Evolutionary conservation across 2,888 invertebrate species (phyloP).

Genomic region (Luperina testacea): DNA sequence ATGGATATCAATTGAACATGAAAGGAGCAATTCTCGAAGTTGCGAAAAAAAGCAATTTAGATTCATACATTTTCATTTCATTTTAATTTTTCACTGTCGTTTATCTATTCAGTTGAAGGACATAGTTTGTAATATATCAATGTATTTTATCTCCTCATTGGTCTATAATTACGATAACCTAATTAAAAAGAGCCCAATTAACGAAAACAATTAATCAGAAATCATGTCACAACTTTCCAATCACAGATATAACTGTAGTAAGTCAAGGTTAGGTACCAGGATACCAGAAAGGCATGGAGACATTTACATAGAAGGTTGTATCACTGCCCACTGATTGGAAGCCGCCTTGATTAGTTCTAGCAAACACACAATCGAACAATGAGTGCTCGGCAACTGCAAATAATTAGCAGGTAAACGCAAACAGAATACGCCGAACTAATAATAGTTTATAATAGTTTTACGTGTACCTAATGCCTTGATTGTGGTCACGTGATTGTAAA

Average conservation of each 20-base stretch:
- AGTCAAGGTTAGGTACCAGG: conserved; percentile 52
- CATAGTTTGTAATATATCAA: background rate
- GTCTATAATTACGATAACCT: background rate
- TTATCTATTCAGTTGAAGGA: background rate
- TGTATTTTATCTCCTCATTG: conserved; percentile 6
- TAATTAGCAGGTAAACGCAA: conserved; percentile 61
- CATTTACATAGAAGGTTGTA: conserved; percentile 49
- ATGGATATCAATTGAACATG: background rate
- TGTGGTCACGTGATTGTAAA: conserved; percentile 22
- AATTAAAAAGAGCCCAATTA: background rate
- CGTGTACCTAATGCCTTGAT: conserved; percentile 20
- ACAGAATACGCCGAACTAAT: conserved; percentile 56
- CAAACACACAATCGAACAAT: conserved; percentile 57
- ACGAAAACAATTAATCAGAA: background rate
- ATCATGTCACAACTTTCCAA: background rate
- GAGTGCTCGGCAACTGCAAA: conserved; percentile 44
- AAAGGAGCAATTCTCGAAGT: no score
- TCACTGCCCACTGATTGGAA: conserved; percentile 55
- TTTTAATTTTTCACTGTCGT: background rate
- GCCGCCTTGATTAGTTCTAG: conserved; percentile 65
- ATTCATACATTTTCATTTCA: background rate
- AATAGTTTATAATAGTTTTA: conserved; percentile 47
- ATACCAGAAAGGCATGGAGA: conserved; percentile 40
- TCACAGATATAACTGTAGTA: conserved; percentile 1
- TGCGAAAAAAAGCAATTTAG: background rate